These are phyloP conservation scores for Peribatodes rhomboidaria DNA, from an alignment of 2,888 invertebrate genomes.

Conservation along the genomic window DNA sequence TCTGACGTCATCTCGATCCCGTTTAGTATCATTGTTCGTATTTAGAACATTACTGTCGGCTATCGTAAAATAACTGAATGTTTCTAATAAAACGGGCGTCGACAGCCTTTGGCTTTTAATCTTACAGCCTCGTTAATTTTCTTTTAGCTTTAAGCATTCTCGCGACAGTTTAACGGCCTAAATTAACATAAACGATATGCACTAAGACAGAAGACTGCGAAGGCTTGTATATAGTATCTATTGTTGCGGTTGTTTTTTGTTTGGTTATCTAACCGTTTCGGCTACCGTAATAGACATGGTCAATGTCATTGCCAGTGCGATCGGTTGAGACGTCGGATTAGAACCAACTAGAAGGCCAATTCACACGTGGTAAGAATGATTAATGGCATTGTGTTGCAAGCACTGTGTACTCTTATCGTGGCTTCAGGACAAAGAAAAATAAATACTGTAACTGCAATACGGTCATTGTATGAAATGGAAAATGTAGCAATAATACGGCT, in stretches of 20 bases:
- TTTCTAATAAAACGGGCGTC: conserved; percentile 55
- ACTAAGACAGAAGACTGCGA: conserved; percentile 5
- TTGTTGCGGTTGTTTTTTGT: conserved; percentile 31
- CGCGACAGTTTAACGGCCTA: conserved; percentile 18
- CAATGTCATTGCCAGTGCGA: conserved; percentile 46
- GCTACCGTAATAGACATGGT: conserved; percentile 44
- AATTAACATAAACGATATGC: conserved; percentile 24
- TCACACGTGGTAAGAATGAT: conserved; percentile 49
- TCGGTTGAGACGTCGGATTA: conserved; percentile 38
- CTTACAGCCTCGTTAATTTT: conserved; percentile 30
- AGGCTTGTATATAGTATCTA: conserved; percentile 9
- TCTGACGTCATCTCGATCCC: conserved; percentile 57
- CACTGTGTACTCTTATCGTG: conserved; percentile 31
- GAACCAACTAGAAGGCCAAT: conserved; percentile 46
- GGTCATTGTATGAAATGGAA: not conserved
- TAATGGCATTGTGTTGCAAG: conserved; percentile 41
- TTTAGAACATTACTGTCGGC: conserved; percentile 61
- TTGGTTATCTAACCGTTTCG: conserved; percentile 43
- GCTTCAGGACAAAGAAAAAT: conserved; percentile 25
- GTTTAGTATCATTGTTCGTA: conserved; percentile 53
- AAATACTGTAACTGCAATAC: conserved; percentile 14
- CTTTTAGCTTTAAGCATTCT: conserved; percentile 25
- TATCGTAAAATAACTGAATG: conserved; percentile 63
- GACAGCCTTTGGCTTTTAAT: conserved; percentile 32
- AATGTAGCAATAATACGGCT: not conserved